These are phyloP conservation scores for Cyaniris semiargus DNA, from an alignment of 2,888 invertebrate species.

Conservation along the genomic window DNA sequence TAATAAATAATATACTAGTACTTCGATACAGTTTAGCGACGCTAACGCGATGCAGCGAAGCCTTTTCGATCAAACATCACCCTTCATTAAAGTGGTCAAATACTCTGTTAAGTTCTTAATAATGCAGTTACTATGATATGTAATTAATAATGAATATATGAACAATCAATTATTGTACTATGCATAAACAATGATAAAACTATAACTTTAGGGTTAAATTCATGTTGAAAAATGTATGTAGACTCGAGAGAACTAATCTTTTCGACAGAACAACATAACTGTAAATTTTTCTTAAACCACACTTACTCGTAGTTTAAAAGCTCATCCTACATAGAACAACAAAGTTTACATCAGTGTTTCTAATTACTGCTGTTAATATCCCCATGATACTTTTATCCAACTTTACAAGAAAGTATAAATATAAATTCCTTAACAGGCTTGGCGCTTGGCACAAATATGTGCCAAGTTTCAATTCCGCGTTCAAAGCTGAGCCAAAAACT, in stretches of 20 bases:
- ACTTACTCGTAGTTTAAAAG: not conserved
- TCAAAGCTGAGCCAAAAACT: constrained; percentile 30
- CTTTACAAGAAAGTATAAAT: constrained; percentile 13
- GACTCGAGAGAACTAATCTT: not conserved
- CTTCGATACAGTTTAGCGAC: constrained; percentile 33
- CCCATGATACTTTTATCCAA: not conserved
- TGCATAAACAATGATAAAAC: not conserved
- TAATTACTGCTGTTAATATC: not conserved
- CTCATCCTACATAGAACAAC: not conserved
- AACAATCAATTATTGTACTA: not conserved
- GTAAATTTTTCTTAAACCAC: not conserved
- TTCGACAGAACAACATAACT: not conserved
- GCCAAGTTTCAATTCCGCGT: constrained; percentile 31
- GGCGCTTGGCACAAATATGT: constrained; percentile 29
- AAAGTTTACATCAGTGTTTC: not conserved
- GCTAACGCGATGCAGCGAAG: constrained; percentile 14
- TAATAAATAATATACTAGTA: constrained; percentile 41
- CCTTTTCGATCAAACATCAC: constrained; percentile 1
- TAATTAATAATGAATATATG: no score
- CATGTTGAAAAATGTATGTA: not conserved
- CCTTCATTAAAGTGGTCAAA: not conserved
- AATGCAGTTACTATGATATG: not conserved
- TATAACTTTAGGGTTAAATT: not conserved
- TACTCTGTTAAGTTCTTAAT: not conserved
- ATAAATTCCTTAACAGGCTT: constrained; percentile 26